These are phyloP conservation scores for Caenorhabditis japonica DNA, from an alignment of 2,888 invertebrate genomes.

Conservation along the genomic window DNA sequence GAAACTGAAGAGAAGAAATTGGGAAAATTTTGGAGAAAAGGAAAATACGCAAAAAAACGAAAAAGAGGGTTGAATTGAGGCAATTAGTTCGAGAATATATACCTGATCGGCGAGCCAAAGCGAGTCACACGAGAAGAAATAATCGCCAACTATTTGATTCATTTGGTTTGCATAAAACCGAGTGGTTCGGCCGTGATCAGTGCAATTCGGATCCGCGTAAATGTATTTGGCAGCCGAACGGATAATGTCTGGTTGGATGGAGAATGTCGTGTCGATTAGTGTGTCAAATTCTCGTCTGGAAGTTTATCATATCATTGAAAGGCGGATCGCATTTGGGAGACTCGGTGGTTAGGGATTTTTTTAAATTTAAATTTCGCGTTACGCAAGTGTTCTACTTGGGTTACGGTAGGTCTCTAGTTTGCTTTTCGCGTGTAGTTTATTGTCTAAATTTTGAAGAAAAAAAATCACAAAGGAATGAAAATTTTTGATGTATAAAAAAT, in stretches of 20 bases:
- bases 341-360: background rate
- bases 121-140: constrained; percentile 83
- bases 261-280: constrained; percentile 30
- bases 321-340: too few relatives aligned
- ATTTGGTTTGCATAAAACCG: constrained; percentile 67
- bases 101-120: constrained; percentile 68
- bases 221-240: constrained; percentile 68
- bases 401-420: too few relatives aligned
- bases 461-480: too few relatives aligned
- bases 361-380: background rate
- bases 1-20: constrained; percentile 14
- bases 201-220: constrained; percentile 64
- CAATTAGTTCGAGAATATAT: constrained; percentile 24
- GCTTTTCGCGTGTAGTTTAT: too few relatives aligned
- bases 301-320: background rate
- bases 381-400: too few relatives aligned
- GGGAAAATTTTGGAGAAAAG: constrained; percentile 9
- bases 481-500: too few relatives aligned
- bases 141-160: constrained; percentile 84
- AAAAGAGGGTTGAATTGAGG: constrained; percentile 30
- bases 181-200: constrained; percentile 32
- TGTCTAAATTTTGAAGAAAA: too few relatives aligned
- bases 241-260: constrained; percentile 66
- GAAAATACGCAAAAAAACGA: background rate
- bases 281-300: constrained; percentile 35